Evolutionary conservation across 2,113 vertebrate species (phyloP).

Genomic region (Panurus biarmicus): DNA sequence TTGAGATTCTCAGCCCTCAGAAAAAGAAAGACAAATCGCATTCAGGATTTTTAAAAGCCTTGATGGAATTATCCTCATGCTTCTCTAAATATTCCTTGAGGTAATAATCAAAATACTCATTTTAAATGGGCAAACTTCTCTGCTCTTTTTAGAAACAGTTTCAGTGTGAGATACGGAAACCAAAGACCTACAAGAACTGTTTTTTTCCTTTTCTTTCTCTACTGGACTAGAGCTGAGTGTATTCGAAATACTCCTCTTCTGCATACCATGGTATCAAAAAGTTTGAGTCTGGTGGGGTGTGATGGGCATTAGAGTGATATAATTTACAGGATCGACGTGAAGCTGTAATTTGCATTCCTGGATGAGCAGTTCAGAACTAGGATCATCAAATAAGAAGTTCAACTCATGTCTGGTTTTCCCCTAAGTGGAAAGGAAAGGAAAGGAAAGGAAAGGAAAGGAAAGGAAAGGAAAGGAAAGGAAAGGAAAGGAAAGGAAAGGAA

Average conservation of each 20-base stretch:
- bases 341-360: neutral
- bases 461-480: too few species aligned
- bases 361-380: neutral
- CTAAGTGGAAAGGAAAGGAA: neutral
- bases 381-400: neutral
- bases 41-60: conserved; percentile 2
- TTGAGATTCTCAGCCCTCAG: neutral
- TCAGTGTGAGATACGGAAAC: neutral
- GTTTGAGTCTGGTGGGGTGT: neutral
- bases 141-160: neutral
- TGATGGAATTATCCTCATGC: conserved; percentile 39
- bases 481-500: too few species aligned
- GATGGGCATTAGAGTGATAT: neutral
- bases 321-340: neutral
- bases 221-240: neutral
- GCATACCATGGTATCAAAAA: neutral
- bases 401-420: neutral
- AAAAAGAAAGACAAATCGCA: conserved; percentile 15
- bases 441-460: too few species aligned
- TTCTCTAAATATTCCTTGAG: conserved; percentile 34
- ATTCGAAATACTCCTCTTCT: neutral
- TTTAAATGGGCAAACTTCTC: conserved; percentile 13
- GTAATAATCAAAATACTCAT: conserved; percentile 1
- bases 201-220: neutral
- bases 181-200: neutral